Conservation (phyloP, 1,140 invertebrate species). For the Trachelipus rathkii region DNA sequence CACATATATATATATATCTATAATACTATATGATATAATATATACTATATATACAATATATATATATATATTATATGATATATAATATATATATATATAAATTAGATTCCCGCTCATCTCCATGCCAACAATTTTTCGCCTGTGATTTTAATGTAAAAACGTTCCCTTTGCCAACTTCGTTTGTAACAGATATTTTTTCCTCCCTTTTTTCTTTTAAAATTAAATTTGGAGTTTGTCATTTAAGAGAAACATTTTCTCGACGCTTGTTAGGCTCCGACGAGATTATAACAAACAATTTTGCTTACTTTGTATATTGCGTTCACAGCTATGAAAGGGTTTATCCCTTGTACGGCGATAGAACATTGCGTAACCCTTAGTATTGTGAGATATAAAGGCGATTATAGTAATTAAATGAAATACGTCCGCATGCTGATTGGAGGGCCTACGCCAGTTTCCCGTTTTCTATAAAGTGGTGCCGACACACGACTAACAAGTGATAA, state of each 20-base stretch:
- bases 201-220: slow-evolving; percentile 9
- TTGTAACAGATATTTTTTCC: neutral
- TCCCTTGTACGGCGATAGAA: neutral
- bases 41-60: too few species aligned
- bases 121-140: slow-evolving; percentile 10
- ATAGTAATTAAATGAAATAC: slow-evolving; percentile 3
- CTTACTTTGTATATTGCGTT: slow-evolving; percentile 3
- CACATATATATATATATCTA: too few species aligned
- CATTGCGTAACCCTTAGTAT: neutral
- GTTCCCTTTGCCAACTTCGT: slow-evolving; percentile 3
- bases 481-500: slow-evolving; percentile 22
- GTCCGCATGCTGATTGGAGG: neutral
- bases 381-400: neutral
- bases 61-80: too few species aligned
- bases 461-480: slow-evolving; percentile 14
- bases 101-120: neutral
- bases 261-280: slow-evolving; percentile 14
- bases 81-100: too few species aligned
- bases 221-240: slow-evolving; percentile 22
- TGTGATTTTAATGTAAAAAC: slow-evolving; percentile 1
- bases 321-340: neutral
- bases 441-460: slow-evolving; percentile 1
- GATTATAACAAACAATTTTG: slow-evolving; percentile 22
- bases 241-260: slow-evolving; percentile 20
- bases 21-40: too few species aligned